Evolutionary conservation across 2,888 invertebrate species (phyloP).

Genomic region (Thysanoteuthis rhombus): DNA sequence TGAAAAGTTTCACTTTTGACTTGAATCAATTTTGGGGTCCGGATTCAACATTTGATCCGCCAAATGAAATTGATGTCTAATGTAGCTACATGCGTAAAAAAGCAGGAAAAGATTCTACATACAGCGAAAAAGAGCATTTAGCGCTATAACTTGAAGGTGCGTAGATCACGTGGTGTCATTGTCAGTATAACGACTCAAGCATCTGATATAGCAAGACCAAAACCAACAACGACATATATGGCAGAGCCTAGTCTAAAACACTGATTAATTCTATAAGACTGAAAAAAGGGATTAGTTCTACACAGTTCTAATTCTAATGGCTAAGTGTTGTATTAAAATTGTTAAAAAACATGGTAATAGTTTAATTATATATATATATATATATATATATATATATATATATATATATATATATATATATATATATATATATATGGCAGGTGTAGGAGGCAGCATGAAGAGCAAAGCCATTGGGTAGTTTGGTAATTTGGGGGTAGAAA

Average conservation of each 20-base stretch:
- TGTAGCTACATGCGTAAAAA: not conserved
- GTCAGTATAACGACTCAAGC: not conserved
- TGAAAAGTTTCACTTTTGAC: too few species aligned
- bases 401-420: slow-evolving; percentile 1
- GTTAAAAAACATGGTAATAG: not conserved
- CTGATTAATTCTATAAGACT: too few species aligned
- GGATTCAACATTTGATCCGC: too few species aligned
- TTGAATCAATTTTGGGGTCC: too few species aligned
- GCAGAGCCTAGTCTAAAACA: too few species aligned
- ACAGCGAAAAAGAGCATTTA: not conserved
- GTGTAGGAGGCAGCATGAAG: not conserved
- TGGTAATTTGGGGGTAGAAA: not conserved
- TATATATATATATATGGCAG: not conserved
- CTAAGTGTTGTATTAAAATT: too few species aligned
- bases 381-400: not conserved
- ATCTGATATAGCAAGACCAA: not conserved
- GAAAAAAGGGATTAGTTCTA: too few species aligned
- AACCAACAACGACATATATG: not conserved
- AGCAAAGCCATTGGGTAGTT: not conserved
- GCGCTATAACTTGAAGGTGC: not conserved
- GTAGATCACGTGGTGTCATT: not conserved
- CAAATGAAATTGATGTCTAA: not conserved
- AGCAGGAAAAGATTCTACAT: not conserved
- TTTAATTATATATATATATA: not conserved
- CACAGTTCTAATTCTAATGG: too few species aligned